phyloP scores from a whole-genome alignment of 2,888 invertebrate species.

The Eristalis intricaria region DNA sequence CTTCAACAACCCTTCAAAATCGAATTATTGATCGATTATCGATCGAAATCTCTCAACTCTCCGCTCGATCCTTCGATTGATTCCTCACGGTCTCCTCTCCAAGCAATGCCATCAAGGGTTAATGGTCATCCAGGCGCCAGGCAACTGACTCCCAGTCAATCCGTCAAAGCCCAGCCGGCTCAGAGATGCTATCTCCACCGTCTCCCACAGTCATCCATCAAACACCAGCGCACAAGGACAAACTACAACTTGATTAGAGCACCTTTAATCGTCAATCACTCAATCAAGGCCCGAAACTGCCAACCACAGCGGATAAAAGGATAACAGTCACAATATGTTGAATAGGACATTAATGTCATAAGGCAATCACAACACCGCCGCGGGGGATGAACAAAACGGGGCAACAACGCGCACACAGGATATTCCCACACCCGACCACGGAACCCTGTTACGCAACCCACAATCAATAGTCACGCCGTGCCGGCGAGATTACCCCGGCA shows the following conservation, averaged over 20 bases:
- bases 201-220: background rate
- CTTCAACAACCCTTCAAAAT: no score
- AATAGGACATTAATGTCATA: constrained; percentile 70
- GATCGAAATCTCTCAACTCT: no score
- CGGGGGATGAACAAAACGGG: constrained; percentile 37
- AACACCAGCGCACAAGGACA: constrained; percentile 2
- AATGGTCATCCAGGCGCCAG: background rate
- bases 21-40: no score
- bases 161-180: background rate
- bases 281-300: constrained; percentile 23
- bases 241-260: constrained; percentile 35
- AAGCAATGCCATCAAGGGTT: background rate
- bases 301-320: constrained; percentile 38
- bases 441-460: constrained; percentile 50
- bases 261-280: constrained; percentile 39
- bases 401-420: constrained; percentile 46
- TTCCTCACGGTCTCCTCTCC: background rate
- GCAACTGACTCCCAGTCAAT: background rate
- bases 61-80: background rate
- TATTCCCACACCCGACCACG: constrained; percentile 53
- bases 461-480: constrained; percentile 69
- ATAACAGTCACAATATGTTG: constrained; percentile 61
- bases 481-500: constrained; percentile 26
- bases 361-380: constrained; percentile 68
- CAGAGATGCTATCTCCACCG: background rate